Base-by-base conservation (phyloP, 2,113 vertebrate species). In the Globicephala melas region DNA sequence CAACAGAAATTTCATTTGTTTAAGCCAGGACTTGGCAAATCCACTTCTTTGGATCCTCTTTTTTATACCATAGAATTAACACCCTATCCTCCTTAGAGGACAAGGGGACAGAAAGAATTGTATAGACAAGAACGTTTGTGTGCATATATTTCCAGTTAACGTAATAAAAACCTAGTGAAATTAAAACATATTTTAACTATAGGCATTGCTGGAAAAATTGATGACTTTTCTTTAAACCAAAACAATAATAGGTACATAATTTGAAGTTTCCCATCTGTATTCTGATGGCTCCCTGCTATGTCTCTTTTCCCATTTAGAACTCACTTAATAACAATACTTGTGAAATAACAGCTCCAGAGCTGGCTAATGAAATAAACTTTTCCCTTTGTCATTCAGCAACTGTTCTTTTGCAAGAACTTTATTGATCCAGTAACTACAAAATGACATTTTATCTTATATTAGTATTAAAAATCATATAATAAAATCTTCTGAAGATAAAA, bases 311-410 rank as follows among this genome's bases (percentile, higher is more conserved):
- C 81, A 71, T 71, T 91, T 81, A 88, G n/a, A 90, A 74, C 23
- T 25, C 62, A 67, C 76, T 80, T 91, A 70, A 87, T 74, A 95
- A 91, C n/a, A 91, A 74, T 94, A 74, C 47, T 91, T 95, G 36
- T 76, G 47, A 91, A 92, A 95, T 92, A 91, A 63, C n/a, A 79
- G 68, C 36, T 93, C 65, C 50, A 50, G 70, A 90, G 28, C 44
- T 70, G 58, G 65, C 76, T 63, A 93, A 93, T 50, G 50, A 88
- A 96, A 95, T 68, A 63, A 88, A 14, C 70, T 50, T 94, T 89
- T 94, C 62, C 62, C 47, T 95, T 88, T 96, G 81, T 95, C 85
- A 84, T 93, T 90, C 73, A 95, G 91, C 25, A 96, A 47, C 68
- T 71, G 58, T 93, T 85, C 70, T 93, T 87, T 88, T 71, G 76